These are phyloP conservation scores for Cerastoderma edule DNA, from an alignment of 2,888 invertebrate genomes.

Conservation along the genomic window DNA sequence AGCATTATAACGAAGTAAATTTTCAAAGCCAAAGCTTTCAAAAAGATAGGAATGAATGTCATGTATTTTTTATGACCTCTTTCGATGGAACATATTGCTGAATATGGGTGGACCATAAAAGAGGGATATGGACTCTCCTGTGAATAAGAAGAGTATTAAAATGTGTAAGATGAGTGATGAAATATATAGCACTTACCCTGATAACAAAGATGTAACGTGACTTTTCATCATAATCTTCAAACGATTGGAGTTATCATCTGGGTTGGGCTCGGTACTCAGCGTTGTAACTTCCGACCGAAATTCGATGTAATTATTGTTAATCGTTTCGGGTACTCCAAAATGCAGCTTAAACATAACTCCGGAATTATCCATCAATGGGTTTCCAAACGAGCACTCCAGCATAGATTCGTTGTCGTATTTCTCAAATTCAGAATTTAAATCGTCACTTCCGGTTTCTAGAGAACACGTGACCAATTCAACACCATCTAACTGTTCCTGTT, in stretches of 20 bases:
- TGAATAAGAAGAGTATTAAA: not conserved
- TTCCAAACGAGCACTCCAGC: constrained; percentile 43
- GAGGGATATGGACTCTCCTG: no score
- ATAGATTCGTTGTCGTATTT: constrained; percentile 20
- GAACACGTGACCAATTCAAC: constrained; percentile 44
- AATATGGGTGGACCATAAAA: no score
- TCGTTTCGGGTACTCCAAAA: constrained; percentile 46
- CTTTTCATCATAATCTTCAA: constrained; percentile 54
- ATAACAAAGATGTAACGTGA: constrained; percentile 49
- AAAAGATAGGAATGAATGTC: no score
- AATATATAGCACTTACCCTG: constrained; percentile 58
- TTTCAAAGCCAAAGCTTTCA: no score
- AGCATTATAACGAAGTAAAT: no score
- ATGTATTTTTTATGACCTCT: no score
- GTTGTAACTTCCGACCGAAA: constrained; percentile 54
- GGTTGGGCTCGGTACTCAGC: constrained; percentile 47
- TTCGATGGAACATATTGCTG: no score
- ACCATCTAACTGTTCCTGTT: constrained; percentile 42
- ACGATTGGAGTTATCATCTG: constrained; percentile 42
- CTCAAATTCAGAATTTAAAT: not conserved
- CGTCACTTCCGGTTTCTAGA: not conserved
- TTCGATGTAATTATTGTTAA: constrained; percentile 33
- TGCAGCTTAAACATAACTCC: constrained; percentile 39
- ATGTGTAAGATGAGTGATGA: not conserved
- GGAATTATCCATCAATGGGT: constrained; percentile 41